Evolutionary conservation across 2,888 invertebrate species (phyloP).

Genomic region (Erebia ligea): DNA sequence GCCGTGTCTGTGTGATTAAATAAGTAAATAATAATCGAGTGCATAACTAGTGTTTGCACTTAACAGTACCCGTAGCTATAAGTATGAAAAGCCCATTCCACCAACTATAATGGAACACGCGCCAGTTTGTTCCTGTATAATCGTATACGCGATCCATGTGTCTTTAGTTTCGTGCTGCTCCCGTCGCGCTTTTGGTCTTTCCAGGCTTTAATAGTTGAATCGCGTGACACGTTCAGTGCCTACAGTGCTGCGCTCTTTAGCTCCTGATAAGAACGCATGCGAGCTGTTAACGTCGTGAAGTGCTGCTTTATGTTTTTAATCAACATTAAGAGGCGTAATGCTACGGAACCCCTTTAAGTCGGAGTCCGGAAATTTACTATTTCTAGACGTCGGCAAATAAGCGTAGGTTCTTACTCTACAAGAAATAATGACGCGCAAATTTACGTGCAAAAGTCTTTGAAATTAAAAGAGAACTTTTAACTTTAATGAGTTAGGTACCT

Average conservation of each 20-base stretch:
- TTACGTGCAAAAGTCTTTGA: not conserved
- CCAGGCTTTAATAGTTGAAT: constrained; percentile 58
- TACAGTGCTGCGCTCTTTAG: constrained; percentile 59
- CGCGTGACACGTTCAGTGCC: constrained; percentile 62
- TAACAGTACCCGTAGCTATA: too few species aligned
- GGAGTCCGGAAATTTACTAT: constrained; percentile 17
- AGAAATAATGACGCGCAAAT: constrained; percentile 2
- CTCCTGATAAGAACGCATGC: constrained; percentile 55
- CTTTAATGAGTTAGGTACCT: too few species aligned
- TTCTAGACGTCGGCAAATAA: constrained; percentile 7
- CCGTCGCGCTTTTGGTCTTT: not conserved
- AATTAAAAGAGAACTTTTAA: not conserved
- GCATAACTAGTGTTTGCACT: too few species aligned
- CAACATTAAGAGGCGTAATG: constrained; percentile 63
- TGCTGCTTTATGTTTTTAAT: constrained; percentile 72
- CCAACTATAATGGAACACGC: too few species aligned
- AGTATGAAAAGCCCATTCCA: too few species aligned
- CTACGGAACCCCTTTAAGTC: constrained; percentile 39
- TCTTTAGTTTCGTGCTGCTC: not conserved
- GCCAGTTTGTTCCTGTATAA: too few species aligned
- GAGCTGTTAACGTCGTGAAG: constrained; percentile 57
- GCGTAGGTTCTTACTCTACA: not conserved
- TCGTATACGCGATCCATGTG: not conserved
- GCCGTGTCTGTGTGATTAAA: too few species aligned
- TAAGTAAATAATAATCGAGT: too few species aligned